Evolutionary conservation across 2,888 invertebrate species (phyloP).

Genomic region (Drosophila helvetica): DNA sequence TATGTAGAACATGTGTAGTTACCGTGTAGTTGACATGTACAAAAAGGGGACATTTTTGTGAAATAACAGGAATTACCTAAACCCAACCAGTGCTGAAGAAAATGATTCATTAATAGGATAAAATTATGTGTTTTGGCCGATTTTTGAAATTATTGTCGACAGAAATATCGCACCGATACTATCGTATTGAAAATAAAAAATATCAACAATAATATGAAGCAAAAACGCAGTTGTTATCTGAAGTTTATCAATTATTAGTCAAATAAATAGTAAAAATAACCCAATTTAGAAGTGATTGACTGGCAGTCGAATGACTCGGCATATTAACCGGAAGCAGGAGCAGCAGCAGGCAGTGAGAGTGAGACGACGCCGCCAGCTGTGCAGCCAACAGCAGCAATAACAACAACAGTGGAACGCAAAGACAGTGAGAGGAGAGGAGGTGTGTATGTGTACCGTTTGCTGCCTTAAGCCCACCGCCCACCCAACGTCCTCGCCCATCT

Average conservation of each 20-base stretch:
- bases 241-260: not conserved
- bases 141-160: too few relatives aligned
- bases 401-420: constrained; percentile 4
- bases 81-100: too few relatives aligned
- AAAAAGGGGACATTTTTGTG: too few relatives aligned
- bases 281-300: not conserved
- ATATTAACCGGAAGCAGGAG: constrained; percentile 1
- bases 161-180: too few relatives aligned
- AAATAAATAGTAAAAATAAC: not conserved
- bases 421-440: constrained; percentile 19
- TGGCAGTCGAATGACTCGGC: not conserved
- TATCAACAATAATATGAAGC: too few relatives aligned
- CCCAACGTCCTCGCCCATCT: constrained; percentile 1
- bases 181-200: too few relatives aligned
- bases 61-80: too few relatives aligned
- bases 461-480: not conserved
- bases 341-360: constrained; percentile 1
- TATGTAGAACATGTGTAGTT: too few relatives aligned
- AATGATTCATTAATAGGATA: too few relatives aligned
- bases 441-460: constrained; percentile 6
- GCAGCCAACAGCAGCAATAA: constrained; percentile 11
- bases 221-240: too few relatives aligned
- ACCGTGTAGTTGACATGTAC: too few relatives aligned
- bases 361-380: constrained; percentile 41
- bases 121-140: too few relatives aligned